Evolutionary conservation across 2,797 vertebrate species (phyloP).

Genomic region (Centropyge bicolor): DNA sequence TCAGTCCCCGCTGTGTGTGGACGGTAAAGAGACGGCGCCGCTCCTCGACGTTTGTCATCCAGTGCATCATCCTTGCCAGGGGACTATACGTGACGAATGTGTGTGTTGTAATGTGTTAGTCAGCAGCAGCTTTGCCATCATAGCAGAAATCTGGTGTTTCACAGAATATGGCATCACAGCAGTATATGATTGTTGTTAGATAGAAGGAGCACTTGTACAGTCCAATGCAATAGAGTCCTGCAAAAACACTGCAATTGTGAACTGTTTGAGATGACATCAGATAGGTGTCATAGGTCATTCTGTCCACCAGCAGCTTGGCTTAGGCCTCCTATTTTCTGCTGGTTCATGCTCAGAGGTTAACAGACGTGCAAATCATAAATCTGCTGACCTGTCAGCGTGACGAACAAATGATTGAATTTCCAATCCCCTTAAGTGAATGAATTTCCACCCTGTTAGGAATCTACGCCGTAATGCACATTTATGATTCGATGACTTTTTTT

Average conservation of each 20-base stretch:
- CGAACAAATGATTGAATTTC: constrained; percentile 45
- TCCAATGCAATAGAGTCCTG: background rate
- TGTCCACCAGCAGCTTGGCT: background rate
- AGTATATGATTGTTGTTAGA: background rate
- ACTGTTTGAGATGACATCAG: background rate
- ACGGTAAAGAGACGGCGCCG: constrained; percentile 34
- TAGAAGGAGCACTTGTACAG: background rate
- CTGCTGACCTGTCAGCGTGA: constrained; percentile 44
- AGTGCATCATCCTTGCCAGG: constrained; percentile 28
- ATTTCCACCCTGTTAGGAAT: constrained; percentile 38
- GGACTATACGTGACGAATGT: constrained; percentile 17
- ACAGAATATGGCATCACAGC: constrained; percentile 4
- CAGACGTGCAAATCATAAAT: constrained; percentile 48
- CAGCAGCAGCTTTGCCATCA: constrained; percentile 17
- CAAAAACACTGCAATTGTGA: background rate
- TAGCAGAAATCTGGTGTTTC: constrained; percentile 2
- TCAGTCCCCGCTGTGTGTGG: constrained; percentile 33
- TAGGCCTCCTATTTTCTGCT: background rate
- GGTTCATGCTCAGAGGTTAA: constrained; percentile 21
- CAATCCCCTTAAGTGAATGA: constrained; percentile 56
- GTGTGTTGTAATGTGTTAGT: constrained; percentile 34
- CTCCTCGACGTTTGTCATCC: constrained; percentile 38
- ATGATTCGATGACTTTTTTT: constrained; percentile 24
- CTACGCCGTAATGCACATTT: constrained; percentile 13
- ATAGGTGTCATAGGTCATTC: constrained; percentile 9